A percentile compares a stretch with the other conserved stretches of the same genome.
Evolutionary conservation across 1,140 invertebrate species (phyloP).

Genomic region (Lineus longissimus): DNA sequence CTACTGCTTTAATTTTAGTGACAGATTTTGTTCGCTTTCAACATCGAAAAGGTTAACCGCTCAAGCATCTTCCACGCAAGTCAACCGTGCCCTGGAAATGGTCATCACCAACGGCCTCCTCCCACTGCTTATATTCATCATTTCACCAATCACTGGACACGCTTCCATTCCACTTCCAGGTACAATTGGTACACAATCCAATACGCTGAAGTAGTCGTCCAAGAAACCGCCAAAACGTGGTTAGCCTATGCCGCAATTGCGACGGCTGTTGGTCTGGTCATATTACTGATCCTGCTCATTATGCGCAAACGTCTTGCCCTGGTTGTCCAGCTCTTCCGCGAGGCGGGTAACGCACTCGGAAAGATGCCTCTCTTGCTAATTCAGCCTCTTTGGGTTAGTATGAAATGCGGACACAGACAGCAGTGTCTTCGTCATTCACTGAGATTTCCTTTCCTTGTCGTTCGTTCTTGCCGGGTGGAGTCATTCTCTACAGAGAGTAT

Average conservation of each 20-base stretch:
- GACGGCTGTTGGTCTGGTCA: conserved; percentile 57
- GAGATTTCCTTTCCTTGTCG: too few species aligned
- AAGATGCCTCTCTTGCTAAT: conserved; percentile 77
- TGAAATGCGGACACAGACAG: too few species aligned
- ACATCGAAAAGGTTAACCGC: too few species aligned
- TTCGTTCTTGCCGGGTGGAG: too few species aligned
- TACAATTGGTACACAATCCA: conserved; percentile 22
- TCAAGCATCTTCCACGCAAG: too few species aligned
- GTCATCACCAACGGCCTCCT: too few species aligned
- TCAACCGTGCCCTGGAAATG: too few species aligned
- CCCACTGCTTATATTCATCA: too few species aligned
- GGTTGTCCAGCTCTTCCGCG: conserved; percentile 76
- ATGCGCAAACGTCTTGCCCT: conserved; percentile 69
- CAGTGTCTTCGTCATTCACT: too few species aligned
- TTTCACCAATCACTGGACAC: too few species aligned
- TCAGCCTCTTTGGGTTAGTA: conserved; percentile 71
- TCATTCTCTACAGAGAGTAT: background rate
- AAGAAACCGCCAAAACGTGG: conserved; percentile 22
- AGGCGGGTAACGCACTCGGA: conserved; percentile 79
- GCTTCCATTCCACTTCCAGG: conserved; percentile 11
- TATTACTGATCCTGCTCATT: conserved; percentile 72
- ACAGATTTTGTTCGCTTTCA: too few species aligned
- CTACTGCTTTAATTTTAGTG: too few species aligned
- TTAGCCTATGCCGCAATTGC: conserved; percentile 22
- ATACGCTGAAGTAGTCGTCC: conserved; percentile 12